These are phyloP conservation scores for Drosophila putrida DNA, from an alignment of 2,888 invertebrate species.

Conservation along the genomic window DNA sequence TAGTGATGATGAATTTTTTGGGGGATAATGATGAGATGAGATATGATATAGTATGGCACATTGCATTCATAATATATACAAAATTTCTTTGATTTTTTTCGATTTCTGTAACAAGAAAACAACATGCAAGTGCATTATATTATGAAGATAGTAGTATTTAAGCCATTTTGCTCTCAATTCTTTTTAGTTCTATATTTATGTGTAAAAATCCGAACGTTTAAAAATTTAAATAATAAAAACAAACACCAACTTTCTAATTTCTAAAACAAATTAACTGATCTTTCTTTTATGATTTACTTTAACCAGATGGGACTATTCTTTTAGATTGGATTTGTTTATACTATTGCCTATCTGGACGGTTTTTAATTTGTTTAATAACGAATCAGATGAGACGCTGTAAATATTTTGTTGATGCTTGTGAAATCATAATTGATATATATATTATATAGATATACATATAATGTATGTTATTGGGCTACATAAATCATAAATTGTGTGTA, in stretches of 20 bases:
- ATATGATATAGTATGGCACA: constrained; percentile 35
- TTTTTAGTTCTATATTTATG: constrained; percentile 72
- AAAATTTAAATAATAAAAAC: constrained; percentile 59
- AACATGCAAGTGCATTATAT: constrained; percentile 49
- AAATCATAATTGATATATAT: constrained; percentile 22
- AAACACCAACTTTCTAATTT: constrained; percentile 68
- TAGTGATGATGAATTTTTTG: constrained; percentile 30
- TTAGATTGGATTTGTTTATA: neutral
- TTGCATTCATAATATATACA: constrained; percentile 32
- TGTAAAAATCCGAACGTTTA: constrained; percentile 66
- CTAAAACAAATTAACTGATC: constrained; percentile 34
- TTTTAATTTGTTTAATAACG: constrained; percentile 4
- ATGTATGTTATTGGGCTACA: constrained; percentile 43
- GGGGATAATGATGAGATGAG: constrained; percentile 7
- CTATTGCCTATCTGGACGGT: neutral
- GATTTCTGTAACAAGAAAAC: constrained; percentile 28
- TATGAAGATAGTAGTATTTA: constrained; percentile 62
- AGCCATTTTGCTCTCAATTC: constrained; percentile 71
- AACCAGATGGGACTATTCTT: constrained; percentile 4
- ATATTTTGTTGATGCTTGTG: constrained; percentile 69
- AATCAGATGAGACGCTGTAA: constrained; percentile 50
- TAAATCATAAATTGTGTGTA: constrained; percentile 40
- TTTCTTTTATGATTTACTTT: constrained; percentile 21
- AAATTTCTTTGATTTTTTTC: constrained; percentile 47
- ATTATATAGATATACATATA: constrained; percentile 29